Percentiles rank a stretch among this genome's conserved stretches.
phyloP scores from a whole-genome alignment of 2,113 vertebrate genomes.

The Capreolus pygargus region DNA sequence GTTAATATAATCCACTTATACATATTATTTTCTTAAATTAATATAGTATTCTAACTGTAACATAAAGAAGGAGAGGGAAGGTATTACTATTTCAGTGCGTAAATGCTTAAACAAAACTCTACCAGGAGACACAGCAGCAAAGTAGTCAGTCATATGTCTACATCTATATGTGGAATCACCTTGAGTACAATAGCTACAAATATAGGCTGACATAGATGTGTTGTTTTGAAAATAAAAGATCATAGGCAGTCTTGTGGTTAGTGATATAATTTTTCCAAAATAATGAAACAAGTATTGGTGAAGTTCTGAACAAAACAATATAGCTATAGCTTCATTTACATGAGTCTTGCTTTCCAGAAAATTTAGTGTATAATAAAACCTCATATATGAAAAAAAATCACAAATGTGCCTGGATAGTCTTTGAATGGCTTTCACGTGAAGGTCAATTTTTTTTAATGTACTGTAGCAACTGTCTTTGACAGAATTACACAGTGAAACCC shows the following conservation, averaged over 20 bases:
- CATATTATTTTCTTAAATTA: background rate
- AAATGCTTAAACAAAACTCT: background rate
- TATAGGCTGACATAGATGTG: background rate
- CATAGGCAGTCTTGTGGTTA: background rate
- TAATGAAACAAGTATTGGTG: background rate
- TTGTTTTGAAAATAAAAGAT: background rate
- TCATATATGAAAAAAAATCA: background rate
- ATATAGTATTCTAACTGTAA: background rate
- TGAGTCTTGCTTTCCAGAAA: background rate
- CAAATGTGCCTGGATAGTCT: background rate
- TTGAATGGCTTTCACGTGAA: background rate
- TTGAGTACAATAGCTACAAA: background rate
- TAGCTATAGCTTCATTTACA: background rate
- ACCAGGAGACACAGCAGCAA: background rate
- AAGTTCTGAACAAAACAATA: background rate
- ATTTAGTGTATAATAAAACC: background rate
- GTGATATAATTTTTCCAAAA: background rate
- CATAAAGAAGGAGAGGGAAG: background rate
- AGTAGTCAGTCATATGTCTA: background rate
- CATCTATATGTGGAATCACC: background rate
- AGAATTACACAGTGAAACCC: background rate
- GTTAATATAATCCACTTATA: background rate
- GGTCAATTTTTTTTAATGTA: background rate
- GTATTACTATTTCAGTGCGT: background rate
- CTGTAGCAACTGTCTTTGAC: background rate